A percentile compares a stretch with the other conserved stretches of the same genome.
Evolutionary conservation across 92 coral and sea anemone species (phyloP).

Genomic region (Epizoanthus scotinus): DNA sequence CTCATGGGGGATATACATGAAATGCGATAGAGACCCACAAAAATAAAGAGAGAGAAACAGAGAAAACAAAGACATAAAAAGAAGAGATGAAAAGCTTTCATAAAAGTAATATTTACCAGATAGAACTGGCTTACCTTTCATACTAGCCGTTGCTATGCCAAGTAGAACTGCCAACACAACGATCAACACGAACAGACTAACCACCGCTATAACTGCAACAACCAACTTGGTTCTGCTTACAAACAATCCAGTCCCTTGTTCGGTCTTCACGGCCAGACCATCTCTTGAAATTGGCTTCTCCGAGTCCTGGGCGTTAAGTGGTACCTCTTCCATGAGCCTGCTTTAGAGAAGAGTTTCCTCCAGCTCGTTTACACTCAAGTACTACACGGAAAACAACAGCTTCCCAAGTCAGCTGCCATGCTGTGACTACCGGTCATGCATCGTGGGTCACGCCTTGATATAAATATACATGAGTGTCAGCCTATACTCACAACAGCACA

Average conservation of each 20-base stretch:
- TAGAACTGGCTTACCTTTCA: not conserved
- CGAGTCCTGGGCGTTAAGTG: not conserved
- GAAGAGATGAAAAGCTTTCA: not conserved
- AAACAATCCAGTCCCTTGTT: not conserved
- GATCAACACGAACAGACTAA: slow-evolving; percentile 58
- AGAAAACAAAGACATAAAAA: not conserved
- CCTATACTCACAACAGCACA: too few relatives aligned
- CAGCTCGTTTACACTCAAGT: not conserved
- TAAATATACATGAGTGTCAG: too few relatives aligned
- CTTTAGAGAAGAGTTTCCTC: not conserved
- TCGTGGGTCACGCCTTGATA: too few relatives aligned
- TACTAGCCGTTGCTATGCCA: slow-evolving; percentile 41
- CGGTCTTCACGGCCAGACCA: not conserved
- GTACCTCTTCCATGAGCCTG: slow-evolving; percentile 15
- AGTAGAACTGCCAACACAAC: slow-evolving; percentile 71
- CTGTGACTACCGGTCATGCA: too few relatives aligned
- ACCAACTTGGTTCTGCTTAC: slow-evolving; percentile 67
- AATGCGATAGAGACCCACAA: too few relatives aligned
- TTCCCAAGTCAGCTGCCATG: too few relatives aligned
- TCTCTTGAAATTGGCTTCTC: not conserved
- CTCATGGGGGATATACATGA: too few relatives aligned
- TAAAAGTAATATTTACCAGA: not conserved
- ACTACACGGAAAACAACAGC: not conserved
- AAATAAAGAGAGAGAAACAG: too few relatives aligned
- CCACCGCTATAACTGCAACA: slow-evolving; percentile 44